Evolutionary conservation across 1,140 invertebrate genomes (phyloP).

Genomic region (Diorhabda elongata): DNA sequence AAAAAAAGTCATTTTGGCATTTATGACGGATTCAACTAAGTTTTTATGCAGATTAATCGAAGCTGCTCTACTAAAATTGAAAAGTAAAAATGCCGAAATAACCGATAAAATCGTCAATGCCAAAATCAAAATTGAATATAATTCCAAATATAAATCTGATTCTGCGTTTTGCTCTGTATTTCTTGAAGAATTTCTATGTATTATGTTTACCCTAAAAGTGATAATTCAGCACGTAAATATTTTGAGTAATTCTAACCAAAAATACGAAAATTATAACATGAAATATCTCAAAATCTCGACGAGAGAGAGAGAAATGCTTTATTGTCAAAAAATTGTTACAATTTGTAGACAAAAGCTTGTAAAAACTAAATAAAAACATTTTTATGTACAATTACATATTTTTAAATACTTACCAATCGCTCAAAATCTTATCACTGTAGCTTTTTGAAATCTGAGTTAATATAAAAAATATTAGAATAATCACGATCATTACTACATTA

Average conservation of each 20-base stretch:
- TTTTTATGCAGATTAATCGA: conserved; percentile 32
- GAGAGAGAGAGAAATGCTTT: too few species aligned
- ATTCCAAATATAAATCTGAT: not conserved
- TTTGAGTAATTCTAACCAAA: too few species aligned
- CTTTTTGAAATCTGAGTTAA: conserved; percentile 26
- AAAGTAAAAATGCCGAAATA: conserved; percentile 17
- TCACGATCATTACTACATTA: conserved; percentile 28
- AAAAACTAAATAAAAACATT: too few species aligned
- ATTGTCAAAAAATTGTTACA: too few species aligned
- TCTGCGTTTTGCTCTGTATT: not conserved
- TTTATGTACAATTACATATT: too few species aligned
- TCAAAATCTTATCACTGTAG: conserved; percentile 32
- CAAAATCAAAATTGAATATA: conserved; percentile 3
- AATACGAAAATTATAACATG: too few species aligned
- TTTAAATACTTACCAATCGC: conserved; percentile 31
- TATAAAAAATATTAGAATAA: conserved; percentile 23
- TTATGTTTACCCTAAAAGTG: conserved; percentile 7
- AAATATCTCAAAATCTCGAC: too few species aligned
- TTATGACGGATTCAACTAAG: conserved; percentile 28
- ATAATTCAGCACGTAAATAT: not conserved
- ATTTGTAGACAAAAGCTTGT: too few species aligned
- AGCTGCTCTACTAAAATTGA: conserved; percentile 29
- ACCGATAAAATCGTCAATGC: conserved; percentile 2
- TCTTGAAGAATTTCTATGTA: not conserved
- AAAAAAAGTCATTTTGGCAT: conserved; percentile 38